Evolutionary conservation across 2,797 vertebrate species (phyloP), one percentile per base, ranked within the genome.

Genomic region (Channa striata): DNA sequence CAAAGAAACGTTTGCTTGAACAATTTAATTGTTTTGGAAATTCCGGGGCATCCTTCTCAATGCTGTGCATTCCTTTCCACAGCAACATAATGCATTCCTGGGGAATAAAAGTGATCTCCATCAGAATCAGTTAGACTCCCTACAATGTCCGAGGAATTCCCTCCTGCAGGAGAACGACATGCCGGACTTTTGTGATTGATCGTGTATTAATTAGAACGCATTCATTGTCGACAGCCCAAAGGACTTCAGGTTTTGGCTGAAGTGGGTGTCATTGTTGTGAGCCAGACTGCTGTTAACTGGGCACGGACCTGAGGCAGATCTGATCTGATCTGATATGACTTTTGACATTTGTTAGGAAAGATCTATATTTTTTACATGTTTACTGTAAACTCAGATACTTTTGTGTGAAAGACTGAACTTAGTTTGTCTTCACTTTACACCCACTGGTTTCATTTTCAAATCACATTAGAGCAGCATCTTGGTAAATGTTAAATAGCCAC

Each of bases 81-180:
- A 19, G 66, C 73, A 76, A 69, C 80, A 86, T 78, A 86, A 88
- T 77, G 87, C 92, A 93, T 94, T 94, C 93, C 93, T 85, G 72
- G 51, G 51, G 86, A 88, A 89, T 87, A 87, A 84, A 89, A 81
- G 89, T 88, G 83, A 92, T 88, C 88, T 92, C 86, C 90, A 84
- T 91, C 87, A 91, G 89, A 90, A 90, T 90, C 42, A 72, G 68
- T 80, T 58, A 50, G 86, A 80, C 82, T 87, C 83, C 76, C 72
- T 52, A 87, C 86, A 90, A 91, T 87, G 89, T 87, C 69, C 57
- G 66, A 85, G 89, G 92, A 92, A 92, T 93, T 76, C 68, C 30
- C 19, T 88, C 59, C 72, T 25, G 69, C 80, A 61, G 83, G 81
- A 81, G 68, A 82, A 68, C 80, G 66, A 84, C 85, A 14, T 77